Percentiles rank a stretch among this genome's conserved stretches.
phyloP scores from a whole-genome alignment of 2,797 vertebrate species.

The Falco biarmicus region DNA sequence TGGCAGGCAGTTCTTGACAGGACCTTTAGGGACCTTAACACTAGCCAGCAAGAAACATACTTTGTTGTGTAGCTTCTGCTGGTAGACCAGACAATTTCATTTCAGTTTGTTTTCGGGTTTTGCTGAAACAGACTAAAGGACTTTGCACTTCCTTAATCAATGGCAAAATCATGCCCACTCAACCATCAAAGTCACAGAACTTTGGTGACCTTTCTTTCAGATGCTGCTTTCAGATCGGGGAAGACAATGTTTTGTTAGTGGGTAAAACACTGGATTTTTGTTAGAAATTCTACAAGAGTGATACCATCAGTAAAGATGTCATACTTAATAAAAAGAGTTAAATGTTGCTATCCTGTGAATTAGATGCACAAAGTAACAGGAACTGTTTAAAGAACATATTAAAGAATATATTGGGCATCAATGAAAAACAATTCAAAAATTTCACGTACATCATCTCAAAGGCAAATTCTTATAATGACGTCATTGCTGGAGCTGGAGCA shows the following conservation, averaged over 20 bases:
- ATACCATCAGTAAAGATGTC: slow-evolving; percentile 48
- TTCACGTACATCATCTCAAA: slow-evolving; percentile 60
- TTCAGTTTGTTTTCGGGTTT: not conserved
- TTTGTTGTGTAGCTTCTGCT: not conserved
- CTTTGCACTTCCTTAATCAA: not conserved
- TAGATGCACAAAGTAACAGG: not conserved
- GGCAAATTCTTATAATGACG: slow-evolving; percentile 80
- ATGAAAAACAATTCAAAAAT: not conserved
- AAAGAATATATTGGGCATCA: not conserved
- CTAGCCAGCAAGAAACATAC: not conserved
- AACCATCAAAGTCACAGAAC: not conserved
- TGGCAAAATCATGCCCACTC: not conserved
- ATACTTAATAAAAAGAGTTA: slow-evolving; percentile 32
- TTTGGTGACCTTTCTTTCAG: not conserved
- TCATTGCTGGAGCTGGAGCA: slow-evolving; percentile 92
- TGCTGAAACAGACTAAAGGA: not conserved
- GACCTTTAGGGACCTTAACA: not conserved
- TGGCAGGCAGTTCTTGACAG: not conserved
- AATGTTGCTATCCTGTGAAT: not conserved
- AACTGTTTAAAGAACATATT: not conserved
- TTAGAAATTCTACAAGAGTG: not conserved
- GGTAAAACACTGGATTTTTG: not conserved
- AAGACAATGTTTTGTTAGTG: not conserved
- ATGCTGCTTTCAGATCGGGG: not conserved
- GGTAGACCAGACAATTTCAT: not conserved